Base-by-base conservation (phyloP, 2,797 vertebrate species). In the Malacoctenus gilli region DNA sequence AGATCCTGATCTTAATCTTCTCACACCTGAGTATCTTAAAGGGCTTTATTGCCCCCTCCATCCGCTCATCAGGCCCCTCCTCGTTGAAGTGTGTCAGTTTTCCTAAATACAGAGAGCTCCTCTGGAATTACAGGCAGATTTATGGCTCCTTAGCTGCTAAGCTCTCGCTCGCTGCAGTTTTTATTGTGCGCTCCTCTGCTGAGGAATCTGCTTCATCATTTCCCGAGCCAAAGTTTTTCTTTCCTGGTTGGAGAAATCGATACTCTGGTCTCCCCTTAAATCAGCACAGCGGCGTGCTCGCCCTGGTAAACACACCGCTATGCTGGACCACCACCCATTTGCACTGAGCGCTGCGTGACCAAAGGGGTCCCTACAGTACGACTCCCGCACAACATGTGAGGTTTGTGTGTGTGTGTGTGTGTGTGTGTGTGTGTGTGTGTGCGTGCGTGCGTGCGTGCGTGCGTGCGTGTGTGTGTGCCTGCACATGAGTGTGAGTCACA, bases 191-290 rank as follows among this genome's bases (percentile, higher is more conserved):
- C 41, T 39, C 44, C 72, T 80, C 64, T 62, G 77, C 62, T 64
- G 34, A 1, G 61, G 79, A 85, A 88, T 86, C 64, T 79, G 80
- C 82, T 70, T 42, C 5, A 51, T 84, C 77, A 82, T 82, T 80
- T 76, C 65, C 73, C 39, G 18, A 50, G 15, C 10, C 30, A 11
- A 19, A 50, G 49, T 20, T 31, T 75, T 62, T 64, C 35, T 68
- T 49, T 65, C 31, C 51, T 43, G 25, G 22, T 69, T 36, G 8
- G 42, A 76, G 56, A 72, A 72, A 69, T 37, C 1, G 49, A 84
- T 59, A 48, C 50, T 47, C 56, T 19, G n/a, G 30, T 54, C 60
- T 56, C 13, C 31, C 18, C 42, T n/a, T 52, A 53, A 76, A 77
- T 72, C 58, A 44, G 35, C 72, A 41, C 41, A 37, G 25, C 53